Base-by-base conservation (phyloP, 2,113 vertebrate species). In the Tenrec ecaudatus region DNA sequence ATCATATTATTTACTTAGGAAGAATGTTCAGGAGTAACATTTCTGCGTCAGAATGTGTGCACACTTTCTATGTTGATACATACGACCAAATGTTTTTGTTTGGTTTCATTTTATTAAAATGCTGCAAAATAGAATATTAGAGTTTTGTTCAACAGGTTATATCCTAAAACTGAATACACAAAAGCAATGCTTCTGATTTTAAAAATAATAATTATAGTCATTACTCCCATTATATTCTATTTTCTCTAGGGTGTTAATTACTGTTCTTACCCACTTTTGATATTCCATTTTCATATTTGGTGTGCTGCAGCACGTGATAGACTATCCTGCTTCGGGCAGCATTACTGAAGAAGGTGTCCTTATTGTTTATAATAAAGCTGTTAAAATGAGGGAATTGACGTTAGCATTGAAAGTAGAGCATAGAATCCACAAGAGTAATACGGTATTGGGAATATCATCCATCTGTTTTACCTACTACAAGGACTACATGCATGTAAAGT, bases 291-390 rank as follows among this genome's bases (percentile, higher is more conserved):
- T 99, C 99, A 76, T 99, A 99, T 92, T 99, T 99, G 8, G 99
- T 99, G 93, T 99, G 99, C 96, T 99, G 99, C 40, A 99, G 98
- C 95, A 99, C 98, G 82, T 99, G 99, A 97, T 99, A 99, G 22
- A 99, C 99, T 25, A 99, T 99, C 95, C 99, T 99, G 96, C 99
- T 99, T 97, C 99, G 98, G 66, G 99, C 99, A 29, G 99, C 99
- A 95, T 99, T 99, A 97, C 99, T 99, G 98, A 99, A 99, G 98
- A 99, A 99, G 22, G 99, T 99, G 95, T 99, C 98, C 97, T 99
- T 99, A 96, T 99, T 99, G 98, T 99, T 99, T 98, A 99, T 99
- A 0, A 99, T 99, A 96, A 99, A 99, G 93, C 99, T 99, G 95
- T 96, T 81, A 89, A 97, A 93, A 97, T 57, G 88, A 98, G 8